Conservation (phyloP, 2,113 vertebrate genomes). For the Psittacara wagleri region DNA sequence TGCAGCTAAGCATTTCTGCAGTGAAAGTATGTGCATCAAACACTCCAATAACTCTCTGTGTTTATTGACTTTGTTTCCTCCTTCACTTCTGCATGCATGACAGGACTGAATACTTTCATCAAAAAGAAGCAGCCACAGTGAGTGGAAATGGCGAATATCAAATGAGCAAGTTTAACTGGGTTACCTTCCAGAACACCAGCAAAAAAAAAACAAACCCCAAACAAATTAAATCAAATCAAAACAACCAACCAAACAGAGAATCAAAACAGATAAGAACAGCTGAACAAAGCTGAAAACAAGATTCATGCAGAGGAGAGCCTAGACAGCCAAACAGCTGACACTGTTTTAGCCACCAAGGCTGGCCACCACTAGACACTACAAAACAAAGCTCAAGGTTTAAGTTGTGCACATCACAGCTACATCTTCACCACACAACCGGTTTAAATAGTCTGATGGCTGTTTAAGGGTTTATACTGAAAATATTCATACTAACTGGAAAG, state of each 20-base stretch:
- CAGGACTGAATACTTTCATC: not conserved
- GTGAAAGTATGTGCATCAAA: not conserved
- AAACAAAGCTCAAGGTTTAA: not conserved
- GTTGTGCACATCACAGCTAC: not conserved
- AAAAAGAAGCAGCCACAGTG: not conserved
- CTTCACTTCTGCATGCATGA: not conserved
- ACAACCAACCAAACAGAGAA: not conserved
- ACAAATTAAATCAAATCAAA: not conserved
- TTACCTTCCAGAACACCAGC: not conserved
- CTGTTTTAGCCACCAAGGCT: not conserved
- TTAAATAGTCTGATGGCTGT: fast-evolving
- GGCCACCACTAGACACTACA: not conserved
- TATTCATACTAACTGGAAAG: not conserved
- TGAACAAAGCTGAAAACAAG: conserved; percentile 13
- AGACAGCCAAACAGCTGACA: not conserved
- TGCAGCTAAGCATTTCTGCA: not conserved
- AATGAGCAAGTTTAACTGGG: not conserved
- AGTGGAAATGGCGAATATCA: not conserved
- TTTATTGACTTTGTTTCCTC: not conserved
- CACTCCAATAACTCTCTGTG: not conserved
- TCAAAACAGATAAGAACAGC: not conserved
- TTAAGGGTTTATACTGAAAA: not conserved
- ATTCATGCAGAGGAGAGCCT: not conserved
- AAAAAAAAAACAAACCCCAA: not conserved
- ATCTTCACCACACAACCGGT: not conserved